Conservation (phyloP, 1,140 invertebrate species). For the Pseudomyrmex flavicornis region DNA sequence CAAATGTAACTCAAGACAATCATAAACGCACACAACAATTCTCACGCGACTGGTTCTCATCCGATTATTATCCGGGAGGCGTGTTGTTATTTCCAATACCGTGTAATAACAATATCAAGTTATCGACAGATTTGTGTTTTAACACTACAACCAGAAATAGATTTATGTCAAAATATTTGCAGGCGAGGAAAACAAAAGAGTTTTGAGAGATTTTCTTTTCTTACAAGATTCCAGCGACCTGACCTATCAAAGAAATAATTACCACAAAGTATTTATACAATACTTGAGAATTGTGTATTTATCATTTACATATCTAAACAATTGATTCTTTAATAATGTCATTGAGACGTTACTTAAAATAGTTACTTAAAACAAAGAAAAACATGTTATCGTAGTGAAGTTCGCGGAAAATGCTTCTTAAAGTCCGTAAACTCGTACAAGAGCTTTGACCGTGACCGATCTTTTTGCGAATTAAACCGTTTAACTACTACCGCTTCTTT, state of each 20-base stretch:
- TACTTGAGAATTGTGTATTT: no score
- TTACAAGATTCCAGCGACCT: no score
- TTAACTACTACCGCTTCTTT: slow-evolving; percentile 21
- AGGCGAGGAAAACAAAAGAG: no score
- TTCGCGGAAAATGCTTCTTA: slow-evolving; percentile 21
- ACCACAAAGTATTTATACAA: no score
- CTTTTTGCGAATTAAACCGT: slow-evolving; percentile 39
- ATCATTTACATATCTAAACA: no score
- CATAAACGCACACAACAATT: slow-evolving; percentile 6
- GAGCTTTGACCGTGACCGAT: neutral
- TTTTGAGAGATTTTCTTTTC: no score
- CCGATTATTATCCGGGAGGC: slow-evolving; percentile 11
- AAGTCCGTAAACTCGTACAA: neutral
- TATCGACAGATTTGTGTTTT: slow-evolving; percentile 23
- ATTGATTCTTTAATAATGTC: no score
- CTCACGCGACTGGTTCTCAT: neutral
- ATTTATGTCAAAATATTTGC: no score
- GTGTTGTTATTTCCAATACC: slow-evolving; percentile 1
- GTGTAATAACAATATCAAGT: neutral
- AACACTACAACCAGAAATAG: neutral
- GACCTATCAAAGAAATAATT: no score
- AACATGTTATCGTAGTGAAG: no score
- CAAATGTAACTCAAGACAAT: neutral
- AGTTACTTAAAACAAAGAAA: no score
- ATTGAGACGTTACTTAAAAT: no score